phyloP scores from a whole-genome alignment of 1,140 invertebrate species.

The Eueides isabella region DNA sequence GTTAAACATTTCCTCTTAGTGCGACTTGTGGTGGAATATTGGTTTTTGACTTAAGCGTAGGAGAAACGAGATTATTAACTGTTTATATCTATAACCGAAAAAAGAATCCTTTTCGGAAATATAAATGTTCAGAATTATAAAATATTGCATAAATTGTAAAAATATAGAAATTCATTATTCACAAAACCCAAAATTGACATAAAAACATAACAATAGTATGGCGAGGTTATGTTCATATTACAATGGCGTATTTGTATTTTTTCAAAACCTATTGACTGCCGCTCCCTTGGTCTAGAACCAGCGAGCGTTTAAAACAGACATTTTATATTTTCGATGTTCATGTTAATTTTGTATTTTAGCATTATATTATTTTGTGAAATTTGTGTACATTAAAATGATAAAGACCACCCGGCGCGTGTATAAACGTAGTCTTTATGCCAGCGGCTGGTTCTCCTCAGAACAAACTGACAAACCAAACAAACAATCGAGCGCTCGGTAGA shows the following conservation, averaged over 20 bases:
- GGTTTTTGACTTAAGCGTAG: too few species aligned
- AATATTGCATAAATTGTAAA: not conserved
- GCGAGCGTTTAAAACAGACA: constrained; percentile 36
- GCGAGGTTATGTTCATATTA: constrained; percentile 12
- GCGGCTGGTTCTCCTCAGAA: constrained; percentile 73
- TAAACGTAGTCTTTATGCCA: constrained; percentile 44
- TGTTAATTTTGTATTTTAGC: constrained; percentile 74
- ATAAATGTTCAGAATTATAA: too few species aligned
- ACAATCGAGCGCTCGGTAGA: constrained; percentile 48
- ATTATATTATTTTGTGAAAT: constrained; percentile 67
- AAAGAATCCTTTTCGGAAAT: too few species aligned
- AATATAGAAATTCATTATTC: not conserved
- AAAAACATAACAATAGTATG: constrained; percentile 1
- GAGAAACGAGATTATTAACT: too few species aligned
- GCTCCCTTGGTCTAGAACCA: constrained; percentile 27
- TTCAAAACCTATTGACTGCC: constrained; percentile 20
- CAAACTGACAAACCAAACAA: constrained; percentile 69
- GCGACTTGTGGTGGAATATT: too few species aligned
- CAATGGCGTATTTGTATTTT: constrained; percentile 12
- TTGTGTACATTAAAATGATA: constrained; percentile 79
- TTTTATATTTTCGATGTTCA: constrained; percentile 37
- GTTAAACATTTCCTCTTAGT: not conserved
- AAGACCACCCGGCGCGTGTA: constrained; percentile 73
- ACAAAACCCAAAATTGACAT: not conserved
- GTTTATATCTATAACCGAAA: too few species aligned